phyloP scores from a whole-genome alignment of 2,113 vertebrate genomes.

The Terrapene triunguis region DNA sequence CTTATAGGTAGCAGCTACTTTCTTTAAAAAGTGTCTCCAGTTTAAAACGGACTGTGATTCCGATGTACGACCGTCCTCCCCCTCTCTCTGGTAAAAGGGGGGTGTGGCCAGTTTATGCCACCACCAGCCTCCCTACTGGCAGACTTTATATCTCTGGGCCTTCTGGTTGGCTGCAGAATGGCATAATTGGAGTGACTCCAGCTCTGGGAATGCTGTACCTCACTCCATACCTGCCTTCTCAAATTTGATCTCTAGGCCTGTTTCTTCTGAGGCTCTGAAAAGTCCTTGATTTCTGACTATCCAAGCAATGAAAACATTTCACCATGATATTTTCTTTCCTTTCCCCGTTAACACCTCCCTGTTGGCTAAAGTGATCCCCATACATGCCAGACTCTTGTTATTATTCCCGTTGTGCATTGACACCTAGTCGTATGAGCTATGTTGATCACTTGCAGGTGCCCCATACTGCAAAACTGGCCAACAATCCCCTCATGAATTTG shows the following conservation, averaged over 20 bases:
- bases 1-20: background rate
- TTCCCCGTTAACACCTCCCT: slow-evolving; percentile 35
- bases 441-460: slow-evolving; percentile 74
- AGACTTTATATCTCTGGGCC: fast-evolving
- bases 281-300: fast-evolving
- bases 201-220: background rate
- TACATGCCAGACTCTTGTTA: background rate
- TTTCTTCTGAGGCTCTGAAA: background rate
- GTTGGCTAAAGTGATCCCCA: slow-evolving; percentile 45
- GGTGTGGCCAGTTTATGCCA: background rate
- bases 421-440: slow-evolving; percentile 57
- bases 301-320: background rate
- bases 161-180: background rate
- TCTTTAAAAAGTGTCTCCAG: background rate
- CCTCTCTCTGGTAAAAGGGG: background rate
- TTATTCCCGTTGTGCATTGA: slow-evolving; percentile 38
- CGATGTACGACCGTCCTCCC: fast-evolving
- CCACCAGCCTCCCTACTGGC: fast-evolving
- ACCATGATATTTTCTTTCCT: background rate
- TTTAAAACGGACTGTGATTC: background rate
- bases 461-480: slow-evolving; percentile 44
- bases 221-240: background rate
- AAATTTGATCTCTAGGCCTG: fast-evolving
- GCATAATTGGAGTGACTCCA: fast-evolving
- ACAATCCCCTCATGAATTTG: slow-evolving; percentile 63